A percentile compares a stretch with the other conserved stretches of the same genome.
These are phyloP conservation scores for Acestrorhynchus altus DNA, from an alignment of 2,797 vertebrate genomes.

Conservation along the genomic window DNA sequence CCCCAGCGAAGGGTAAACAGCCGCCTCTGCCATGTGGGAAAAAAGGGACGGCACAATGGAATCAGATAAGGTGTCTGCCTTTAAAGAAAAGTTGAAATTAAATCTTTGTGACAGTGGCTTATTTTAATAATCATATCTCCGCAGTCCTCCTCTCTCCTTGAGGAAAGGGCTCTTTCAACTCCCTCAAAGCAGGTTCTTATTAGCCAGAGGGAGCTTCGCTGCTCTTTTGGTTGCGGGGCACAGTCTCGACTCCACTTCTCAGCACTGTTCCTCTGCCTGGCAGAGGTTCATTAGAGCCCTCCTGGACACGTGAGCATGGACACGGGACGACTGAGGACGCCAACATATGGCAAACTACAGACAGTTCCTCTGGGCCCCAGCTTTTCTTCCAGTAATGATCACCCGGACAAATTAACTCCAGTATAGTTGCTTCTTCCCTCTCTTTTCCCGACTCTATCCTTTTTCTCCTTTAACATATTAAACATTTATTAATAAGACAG, in stretches of 20 bases:
- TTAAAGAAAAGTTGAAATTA: conserved; percentile 66
- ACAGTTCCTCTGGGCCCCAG: conserved; percentile 57
- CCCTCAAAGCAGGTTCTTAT: conserved; percentile 78
- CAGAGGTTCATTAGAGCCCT: conserved; percentile 76
- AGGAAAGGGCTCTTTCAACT: conserved; percentile 75
- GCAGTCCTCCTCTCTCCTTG: conserved; percentile 60
- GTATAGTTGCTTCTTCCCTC: conserved; percentile 55
- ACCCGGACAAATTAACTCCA: conserved; percentile 73
- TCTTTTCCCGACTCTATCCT: conserved; percentile 56
- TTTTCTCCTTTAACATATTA: conserved; percentile 76
- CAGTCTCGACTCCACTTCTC: conserved; percentile 43
- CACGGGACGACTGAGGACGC: conserved; percentile 65
- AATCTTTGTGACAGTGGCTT: conserved; percentile 73
- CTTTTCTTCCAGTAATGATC: conserved; percentile 72
- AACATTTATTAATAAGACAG: conserved; percentile 80
- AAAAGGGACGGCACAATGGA: conserved; percentile 48
- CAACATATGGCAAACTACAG: conserved; percentile 53
- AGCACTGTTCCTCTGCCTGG: conserved; percentile 56
- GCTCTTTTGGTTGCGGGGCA: conserved; percentile 51
- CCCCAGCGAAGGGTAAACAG: conserved; percentile 50
- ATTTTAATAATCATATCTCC: conserved; percentile 79
- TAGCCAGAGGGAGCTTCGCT: conserved; percentile 68
- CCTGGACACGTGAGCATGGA: conserved; percentile 62
- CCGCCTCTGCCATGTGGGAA: conserved; percentile 48
- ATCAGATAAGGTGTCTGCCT: conserved; percentile 71